Conservation (phyloP, 2,888 invertebrate genomes). For the Cryptophagus acutangulus region DNA sequence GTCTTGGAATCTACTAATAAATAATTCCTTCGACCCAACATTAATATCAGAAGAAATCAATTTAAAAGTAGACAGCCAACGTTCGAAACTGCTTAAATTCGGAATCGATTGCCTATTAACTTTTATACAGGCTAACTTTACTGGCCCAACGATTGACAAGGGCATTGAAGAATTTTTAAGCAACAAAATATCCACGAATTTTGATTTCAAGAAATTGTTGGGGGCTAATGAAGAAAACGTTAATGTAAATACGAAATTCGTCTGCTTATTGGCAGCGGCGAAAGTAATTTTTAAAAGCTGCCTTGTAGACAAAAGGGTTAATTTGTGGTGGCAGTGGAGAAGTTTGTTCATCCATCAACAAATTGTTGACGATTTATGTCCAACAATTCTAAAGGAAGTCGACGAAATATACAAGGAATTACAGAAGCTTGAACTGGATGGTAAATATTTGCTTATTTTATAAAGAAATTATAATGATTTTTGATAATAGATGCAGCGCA, state of each 20-base stretch:
- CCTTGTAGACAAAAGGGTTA: slow-evolving; percentile 40
- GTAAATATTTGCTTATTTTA: not conserved
- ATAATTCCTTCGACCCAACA: too few species aligned
- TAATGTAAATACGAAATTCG: slow-evolving; percentile 58
- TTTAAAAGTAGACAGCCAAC: slow-evolving; percentile 39
- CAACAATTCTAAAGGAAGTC: slow-evolving; percentile 57
- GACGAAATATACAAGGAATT: slow-evolving; percentile 47
- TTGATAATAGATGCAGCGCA: slow-evolving; percentile 20
- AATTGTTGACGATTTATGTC: slow-evolving; percentile 70
- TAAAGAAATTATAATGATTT: slow-evolving; percentile 21
- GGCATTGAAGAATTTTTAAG: slow-evolving; percentile 47
- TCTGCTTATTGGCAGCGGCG: slow-evolving; percentile 49
- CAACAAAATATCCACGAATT: slow-evolving; percentile 46
- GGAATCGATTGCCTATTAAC: slow-evolving; percentile 63
- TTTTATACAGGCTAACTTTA: slow-evolving; percentile 80
- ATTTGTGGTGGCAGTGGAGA: slow-evolving; percentile 72
- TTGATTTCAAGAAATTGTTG: slow-evolving; percentile 48
- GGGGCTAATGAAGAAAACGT: slow-evolving; percentile 64
- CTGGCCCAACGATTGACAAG: slow-evolving; percentile 59
- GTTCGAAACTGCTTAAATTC: slow-evolving; percentile 49
- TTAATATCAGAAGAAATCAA: slow-evolving; percentile 29
- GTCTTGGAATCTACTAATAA: too few species aligned
- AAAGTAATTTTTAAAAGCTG: slow-evolving; percentile 46
- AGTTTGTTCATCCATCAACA: slow-evolving; percentile 69
- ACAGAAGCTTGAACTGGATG: slow-evolving; percentile 13